These are phyloP conservation scores for Drosophila borborema DNA, from an alignment of 2,888 invertebrate species.

Conservation along the genomic window DNA sequence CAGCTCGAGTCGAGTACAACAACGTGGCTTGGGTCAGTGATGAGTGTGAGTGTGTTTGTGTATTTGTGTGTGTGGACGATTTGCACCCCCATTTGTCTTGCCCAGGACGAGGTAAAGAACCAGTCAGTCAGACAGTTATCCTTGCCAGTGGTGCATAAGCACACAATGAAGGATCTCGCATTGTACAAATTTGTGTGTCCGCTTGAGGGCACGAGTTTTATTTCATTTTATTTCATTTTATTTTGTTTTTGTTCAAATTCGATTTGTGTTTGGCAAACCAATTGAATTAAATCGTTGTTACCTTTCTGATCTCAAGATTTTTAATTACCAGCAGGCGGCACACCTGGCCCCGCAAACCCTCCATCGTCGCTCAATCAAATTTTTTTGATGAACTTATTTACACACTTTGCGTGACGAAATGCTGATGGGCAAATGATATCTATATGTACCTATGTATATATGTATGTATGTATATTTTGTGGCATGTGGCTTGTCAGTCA, in stretches of 20 bases:
- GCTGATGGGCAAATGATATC: constrained; percentile 76
- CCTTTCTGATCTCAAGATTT: constrained; percentile 38
- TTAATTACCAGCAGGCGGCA: constrained; percentile 62
- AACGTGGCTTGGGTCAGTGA: constrained; percentile 44
- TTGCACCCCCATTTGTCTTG: constrained; percentile 81
- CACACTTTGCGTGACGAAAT: constrained; percentile 75
- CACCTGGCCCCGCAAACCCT: constrained; percentile 46
- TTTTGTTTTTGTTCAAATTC: constrained; percentile 27
- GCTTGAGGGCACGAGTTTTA: constrained; percentile 41
- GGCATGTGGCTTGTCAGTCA: constrained; percentile 84
- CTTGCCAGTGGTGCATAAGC: constrained; percentile 71
- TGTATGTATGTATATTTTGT: constrained; percentile 63
- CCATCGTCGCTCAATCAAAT: constrained; percentile 65
- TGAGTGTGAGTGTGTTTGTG: constrained; percentile 46
- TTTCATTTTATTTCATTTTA: constrained; percentile 11
- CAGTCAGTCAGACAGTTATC: constrained; percentile 68
- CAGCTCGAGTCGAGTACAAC: constrained; percentile 63
- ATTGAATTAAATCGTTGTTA: constrained; percentile 71
- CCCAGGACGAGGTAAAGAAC: constrained; percentile 41
- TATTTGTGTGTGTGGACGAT: constrained; percentile 60
- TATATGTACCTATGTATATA: background rate
- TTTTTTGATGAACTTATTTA: constrained; percentile 72
- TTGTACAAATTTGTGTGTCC: constrained; percentile 45
- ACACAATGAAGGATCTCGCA: constrained; percentile 54
- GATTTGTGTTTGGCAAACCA: constrained; percentile 61